A percentile compares a stretch with the other conserved stretches of the same genome.
phyloP scores from a whole-genome alignment of 2,113 vertebrate genomes.

The Clarias magur region DNA sequence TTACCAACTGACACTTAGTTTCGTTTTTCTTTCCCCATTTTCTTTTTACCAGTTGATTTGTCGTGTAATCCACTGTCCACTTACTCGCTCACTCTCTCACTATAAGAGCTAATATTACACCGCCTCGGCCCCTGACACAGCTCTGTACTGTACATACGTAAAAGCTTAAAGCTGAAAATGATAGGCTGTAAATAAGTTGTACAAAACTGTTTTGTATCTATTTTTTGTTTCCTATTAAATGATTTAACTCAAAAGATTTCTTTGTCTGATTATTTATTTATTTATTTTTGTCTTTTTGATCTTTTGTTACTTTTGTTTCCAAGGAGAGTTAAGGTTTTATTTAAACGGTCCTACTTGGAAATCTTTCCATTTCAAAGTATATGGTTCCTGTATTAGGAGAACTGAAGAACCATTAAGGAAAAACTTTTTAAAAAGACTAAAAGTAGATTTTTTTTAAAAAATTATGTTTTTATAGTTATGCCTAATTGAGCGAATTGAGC shows the following conservation, averaged over 20 bases:
- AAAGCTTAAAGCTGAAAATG: constrained; percentile 1
- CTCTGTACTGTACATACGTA: neutral
- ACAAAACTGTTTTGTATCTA: constrained; percentile 62
- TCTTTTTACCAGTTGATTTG: neutral
- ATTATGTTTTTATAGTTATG: too few species aligned
- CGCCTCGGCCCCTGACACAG: neutral
- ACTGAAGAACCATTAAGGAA: neutral
- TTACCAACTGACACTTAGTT: constrained; percentile 32
- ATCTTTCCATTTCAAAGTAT: neutral
- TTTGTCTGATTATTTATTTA: neutral
- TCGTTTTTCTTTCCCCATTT: constrained; percentile 2
- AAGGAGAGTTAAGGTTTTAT: neutral
- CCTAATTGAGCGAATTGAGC: too few species aligned
- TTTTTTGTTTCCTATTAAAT: constrained; percentile 77
- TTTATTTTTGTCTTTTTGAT: neutral
- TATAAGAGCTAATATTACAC: neutral
- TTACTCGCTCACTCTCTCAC: neutral
- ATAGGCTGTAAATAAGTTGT: constrained; percentile 69
- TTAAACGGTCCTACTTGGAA: neutral
- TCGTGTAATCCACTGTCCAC: neutral
- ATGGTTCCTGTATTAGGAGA: neutral
- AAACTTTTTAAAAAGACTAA: neutral
- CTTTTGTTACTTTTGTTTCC: neutral
- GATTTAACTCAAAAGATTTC: constrained; percentile 50
- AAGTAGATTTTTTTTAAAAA: too few species aligned